Evolutionary conservation across 1,140 invertebrate genomes (phyloP), one percentile per base, ranked within the genome.

Genomic region (Trachymyrmex septentrionalis): DNA sequence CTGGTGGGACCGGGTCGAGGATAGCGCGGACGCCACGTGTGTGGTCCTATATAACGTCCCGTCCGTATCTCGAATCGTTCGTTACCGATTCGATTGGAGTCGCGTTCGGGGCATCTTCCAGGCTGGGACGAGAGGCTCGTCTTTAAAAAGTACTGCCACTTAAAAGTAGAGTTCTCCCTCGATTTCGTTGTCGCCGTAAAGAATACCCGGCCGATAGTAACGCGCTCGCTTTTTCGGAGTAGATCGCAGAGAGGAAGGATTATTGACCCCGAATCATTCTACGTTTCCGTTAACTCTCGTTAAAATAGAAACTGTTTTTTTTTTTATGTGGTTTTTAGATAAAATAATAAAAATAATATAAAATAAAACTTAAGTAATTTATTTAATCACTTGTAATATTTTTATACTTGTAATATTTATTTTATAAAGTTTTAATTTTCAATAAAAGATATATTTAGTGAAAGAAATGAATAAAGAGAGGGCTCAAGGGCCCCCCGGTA

Each of bases 51-150:
- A 91, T 91, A 91, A 89, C 85, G 87, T 90, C 88, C 87, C 78
- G 92, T 92, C 92, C 91, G 91, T 94, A 94, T 94, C 94, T 94
- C 90, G 90, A 94, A 94, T 92, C 94, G 92, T 95, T 94, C 93
- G 93, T 95, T 94, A 94, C 94, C 93, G 90, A 94, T 95, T 94
- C 93, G 94, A 95, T 94, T 93, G 94, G 89, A 89, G 89, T 64
- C 66, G 55, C 80, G 85, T 66, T 77, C 85, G 57, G 73, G 19
- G 64, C 77, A 78, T 53, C 78, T 86, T 72, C 59, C 55, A 75
- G 44, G 44, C 57, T 24, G 53, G 38, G 86, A 48, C 21, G 30
- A 72, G 38, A 53, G 48, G 24, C 38, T 75, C 69, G 61, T 34
- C 82, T 53, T 73, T 53, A 38, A 57, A 57, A 69, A 89, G 88